Base-by-base conservation (phyloP, 2,888 invertebrate species). In the Caradrina clavipalpis region DNA sequence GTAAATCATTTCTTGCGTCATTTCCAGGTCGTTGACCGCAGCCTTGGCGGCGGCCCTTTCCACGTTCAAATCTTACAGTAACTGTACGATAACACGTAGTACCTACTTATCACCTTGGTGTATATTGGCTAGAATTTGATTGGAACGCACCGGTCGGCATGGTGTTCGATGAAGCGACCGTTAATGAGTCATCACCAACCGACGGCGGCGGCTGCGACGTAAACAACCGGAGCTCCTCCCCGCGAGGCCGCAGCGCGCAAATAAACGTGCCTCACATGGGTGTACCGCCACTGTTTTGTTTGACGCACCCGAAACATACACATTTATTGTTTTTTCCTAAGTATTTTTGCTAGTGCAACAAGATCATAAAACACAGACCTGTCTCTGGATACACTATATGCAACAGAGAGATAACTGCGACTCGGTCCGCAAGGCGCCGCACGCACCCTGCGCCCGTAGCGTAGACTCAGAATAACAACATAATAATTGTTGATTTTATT, bases 201-300 rank as follows among this genome's bases (percentile, higher is more conserved):
- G 77, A 53, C 78, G 73, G 76, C 78, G 73, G 76, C 76, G 77
- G 85, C 85, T 78, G 84, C 88, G 91, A 89, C 90, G 90, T 92
- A 92, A 93, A 92, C 93, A 92, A 89, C 89, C 87, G 86, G 86
- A 88, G 90, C 87, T 88, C 85, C 88, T 87, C 87, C 88, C 87
- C 86, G 83, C 90, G 92, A 91, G 92, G 92, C 91, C 91, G 82
- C 85, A 82, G 89, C 88, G 89, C 89, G 89, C 91, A 92, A 91
- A 91, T 90, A 92, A 90, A 89, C 90, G 92, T 86, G 90, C 90
- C 92, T 92, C 91, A 88, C 87, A 88, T 90, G 89, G 90, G 90
- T 91, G 89, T 90, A 88, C 87, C 86, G 87, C 84, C 87, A 85
- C 85, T 86, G 87, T 87, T 88, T 85, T 86, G 80, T 86, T 87